phyloP scores from a whole-genome alignment of 1,140 invertebrate genomes.

The Heliconius himera region DNA sequence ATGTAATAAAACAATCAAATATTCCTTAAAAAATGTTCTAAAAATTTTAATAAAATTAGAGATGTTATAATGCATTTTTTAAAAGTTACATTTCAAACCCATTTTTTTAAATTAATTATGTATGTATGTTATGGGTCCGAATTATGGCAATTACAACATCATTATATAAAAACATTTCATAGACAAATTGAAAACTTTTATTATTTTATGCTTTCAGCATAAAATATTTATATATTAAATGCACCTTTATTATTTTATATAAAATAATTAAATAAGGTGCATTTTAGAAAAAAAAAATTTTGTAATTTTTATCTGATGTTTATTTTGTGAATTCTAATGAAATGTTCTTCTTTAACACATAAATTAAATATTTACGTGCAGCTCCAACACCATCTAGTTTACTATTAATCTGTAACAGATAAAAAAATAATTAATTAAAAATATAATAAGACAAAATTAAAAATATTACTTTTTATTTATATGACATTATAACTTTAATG shows the following conservation, averaged over 20 bases:
- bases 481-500: no score
- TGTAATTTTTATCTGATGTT: background rate
- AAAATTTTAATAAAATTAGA: background rate
- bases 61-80: background rate
- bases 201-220: background rate
- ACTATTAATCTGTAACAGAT: background rate
- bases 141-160: background rate
- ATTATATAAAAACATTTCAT: background rate
- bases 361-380: background rate
- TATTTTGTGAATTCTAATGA: background rate
- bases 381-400: background rate
- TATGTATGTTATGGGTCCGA: background rate
- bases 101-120: background rate
- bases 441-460: no score
- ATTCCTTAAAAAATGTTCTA: background rate
- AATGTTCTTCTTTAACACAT: background rate
- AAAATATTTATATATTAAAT: background rate
- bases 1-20: background rate
- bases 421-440: background rate
- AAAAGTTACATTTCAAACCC: background rate
- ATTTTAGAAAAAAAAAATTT: background rate
- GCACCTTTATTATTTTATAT: no score
- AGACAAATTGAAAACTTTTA: background rate
- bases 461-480: no score
- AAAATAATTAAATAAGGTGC: no score